These are phyloP conservation scores for Empidonax alnorum DNA, from an alignment of 2,113 vertebrate genomes.

Conservation along the genomic window DNA sequence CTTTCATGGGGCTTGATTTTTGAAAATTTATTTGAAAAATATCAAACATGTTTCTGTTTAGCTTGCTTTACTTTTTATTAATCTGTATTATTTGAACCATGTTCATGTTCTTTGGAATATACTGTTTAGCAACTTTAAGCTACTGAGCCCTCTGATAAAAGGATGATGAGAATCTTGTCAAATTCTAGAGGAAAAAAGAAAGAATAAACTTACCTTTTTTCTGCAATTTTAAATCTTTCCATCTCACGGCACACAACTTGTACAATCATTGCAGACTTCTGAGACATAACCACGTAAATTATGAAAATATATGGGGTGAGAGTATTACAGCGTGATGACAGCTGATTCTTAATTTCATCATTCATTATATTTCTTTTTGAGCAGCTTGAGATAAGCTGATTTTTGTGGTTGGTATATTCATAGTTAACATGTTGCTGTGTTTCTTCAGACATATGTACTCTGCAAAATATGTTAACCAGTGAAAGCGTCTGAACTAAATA, in stretches of 20 bases:
- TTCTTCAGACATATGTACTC: conserved; percentile 6
- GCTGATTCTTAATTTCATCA: background rate
- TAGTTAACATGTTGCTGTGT: background rate
- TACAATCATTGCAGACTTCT: background rate
- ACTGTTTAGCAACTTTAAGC: background rate
- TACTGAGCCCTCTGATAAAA: background rate
- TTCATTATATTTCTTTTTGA: conserved; percentile 23
- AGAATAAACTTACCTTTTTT: background rate
- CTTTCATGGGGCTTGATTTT: conserved; percentile 28
- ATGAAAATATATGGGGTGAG: conserved; percentile 3
- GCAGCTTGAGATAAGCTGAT: conserved; percentile 44
- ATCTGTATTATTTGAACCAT: background rate
- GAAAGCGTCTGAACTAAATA: conserved; percentile 2
- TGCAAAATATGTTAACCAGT: background rate
- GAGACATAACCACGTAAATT: background rate
- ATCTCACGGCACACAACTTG: background rate
- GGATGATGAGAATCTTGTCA: background rate
- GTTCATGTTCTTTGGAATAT: background rate
- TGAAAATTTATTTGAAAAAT: conserved; percentile 23
- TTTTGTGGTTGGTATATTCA: conserved; percentile 25
- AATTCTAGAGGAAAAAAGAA: background rate
- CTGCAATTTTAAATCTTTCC: background rate
- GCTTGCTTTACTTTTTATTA: background rate
- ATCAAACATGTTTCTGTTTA: background rate
- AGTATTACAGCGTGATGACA: conserved; percentile 24